Evolutionary conservation across 2,888 invertebrate species (phyloP).

Genomic region (Mesodorylaimus sp.): DNA sequence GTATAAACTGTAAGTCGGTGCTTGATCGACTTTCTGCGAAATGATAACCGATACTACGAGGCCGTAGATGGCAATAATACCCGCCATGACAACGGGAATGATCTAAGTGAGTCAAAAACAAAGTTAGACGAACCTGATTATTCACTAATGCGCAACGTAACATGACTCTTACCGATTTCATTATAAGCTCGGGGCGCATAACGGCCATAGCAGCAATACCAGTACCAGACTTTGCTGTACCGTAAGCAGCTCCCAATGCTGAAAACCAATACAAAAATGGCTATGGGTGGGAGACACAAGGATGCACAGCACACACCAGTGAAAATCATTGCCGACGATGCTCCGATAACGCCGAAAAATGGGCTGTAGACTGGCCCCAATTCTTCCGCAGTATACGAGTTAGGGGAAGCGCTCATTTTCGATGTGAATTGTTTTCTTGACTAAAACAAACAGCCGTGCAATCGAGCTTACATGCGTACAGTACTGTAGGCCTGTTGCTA

Average conservation of each 20-base stretch:
- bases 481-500: too few relatives aligned
- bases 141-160: too few relatives aligned
- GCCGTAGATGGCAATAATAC: slow-evolving; percentile 99
- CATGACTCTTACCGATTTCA: too few relatives aligned
- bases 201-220: slow-evolving; percentile 99
- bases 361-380: slow-evolving; percentile 68
- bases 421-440: too few relatives aligned
- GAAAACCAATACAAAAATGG: slow-evolving; percentile 16
- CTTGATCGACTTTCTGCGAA: slow-evolving; percentile 46
- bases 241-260: slow-evolving; percentile 97
- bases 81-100: slow-evolving; percentile 71
- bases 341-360: slow-evolving; percentile 99
- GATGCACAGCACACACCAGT: slow-evolving; percentile 55
- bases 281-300: too few relatives aligned
- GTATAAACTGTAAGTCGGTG: slow-evolving; percentile 20
- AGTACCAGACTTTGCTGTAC: slow-evolving; percentile 97
- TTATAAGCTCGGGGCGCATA: slow-evolving; percentile 98
- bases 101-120: too few relatives aligned
- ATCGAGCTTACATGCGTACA: too few relatives aligned
- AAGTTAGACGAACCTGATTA: too few relatives aligned
- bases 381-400: too few relatives aligned
- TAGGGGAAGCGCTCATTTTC: too few relatives aligned
- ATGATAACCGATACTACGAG: slow-evolving; percentile 96
- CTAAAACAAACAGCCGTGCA: too few relatives aligned
- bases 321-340: slow-evolving; percentile 96